A percentile compares a stretch with the other conserved stretches of the same genome.
Evolutionary conservation across 2,797 vertebrate species (phyloP).

Genomic region (Lepus townsendii): DNA sequence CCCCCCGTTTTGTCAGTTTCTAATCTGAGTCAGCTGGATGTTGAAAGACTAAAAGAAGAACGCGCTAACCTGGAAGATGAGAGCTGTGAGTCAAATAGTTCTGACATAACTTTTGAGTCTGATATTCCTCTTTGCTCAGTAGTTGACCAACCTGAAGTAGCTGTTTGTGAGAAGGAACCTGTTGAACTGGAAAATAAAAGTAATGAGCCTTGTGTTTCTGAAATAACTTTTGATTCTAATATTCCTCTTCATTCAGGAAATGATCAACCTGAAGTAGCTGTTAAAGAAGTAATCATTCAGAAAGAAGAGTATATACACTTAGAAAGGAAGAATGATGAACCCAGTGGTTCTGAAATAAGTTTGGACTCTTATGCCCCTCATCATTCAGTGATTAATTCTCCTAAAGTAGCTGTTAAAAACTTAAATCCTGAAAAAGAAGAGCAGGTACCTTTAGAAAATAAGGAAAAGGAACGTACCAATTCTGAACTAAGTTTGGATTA

Average conservation of each 20-base stretch:
- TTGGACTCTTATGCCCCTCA: slow-evolving; percentile 91
- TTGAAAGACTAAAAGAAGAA: slow-evolving; percentile 89
- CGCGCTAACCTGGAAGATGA: slow-evolving; percentile 91
- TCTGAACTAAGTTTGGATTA: slow-evolving; percentile 91
- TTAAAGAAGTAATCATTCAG: slow-evolving; percentile 89
- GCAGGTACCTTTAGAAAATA: slow-evolving; percentile 39
- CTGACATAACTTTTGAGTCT: slow-evolving; percentile 93
- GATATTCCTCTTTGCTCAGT: slow-evolving; percentile 90
- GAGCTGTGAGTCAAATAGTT: slow-evolving; percentile 89
- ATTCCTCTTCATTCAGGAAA: slow-evolving; percentile 88
- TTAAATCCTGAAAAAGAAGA: slow-evolving; percentile 63
- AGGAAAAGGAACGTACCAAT: slow-evolving; percentile 61
- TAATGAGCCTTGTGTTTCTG: slow-evolving; percentile 90
- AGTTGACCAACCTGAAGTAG: slow-evolving; percentile 73
- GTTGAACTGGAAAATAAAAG: slow-evolving; percentile 91
- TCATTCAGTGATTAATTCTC: slow-evolving; percentile 83
- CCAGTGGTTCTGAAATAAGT: slow-evolving; percentile 89
- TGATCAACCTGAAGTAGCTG: slow-evolving; percentile 66
- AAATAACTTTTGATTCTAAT: slow-evolving; percentile 93
- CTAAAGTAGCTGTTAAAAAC: slow-evolving; percentile 64
- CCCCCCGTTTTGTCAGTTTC: slow-evolving; percentile 87
- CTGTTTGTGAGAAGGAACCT: slow-evolving; percentile 90
- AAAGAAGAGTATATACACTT: slow-evolving; percentile 91
- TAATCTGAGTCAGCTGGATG: slow-evolving; percentile 69
- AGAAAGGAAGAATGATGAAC: slow-evolving; percentile 91